Percentiles rank a stretch among this genome's conserved stretches.
These are phyloP conservation scores for Clanis bilineata DNA, from an alignment of 2,888 invertebrate genomes.

Conservation along the genomic window DNA sequence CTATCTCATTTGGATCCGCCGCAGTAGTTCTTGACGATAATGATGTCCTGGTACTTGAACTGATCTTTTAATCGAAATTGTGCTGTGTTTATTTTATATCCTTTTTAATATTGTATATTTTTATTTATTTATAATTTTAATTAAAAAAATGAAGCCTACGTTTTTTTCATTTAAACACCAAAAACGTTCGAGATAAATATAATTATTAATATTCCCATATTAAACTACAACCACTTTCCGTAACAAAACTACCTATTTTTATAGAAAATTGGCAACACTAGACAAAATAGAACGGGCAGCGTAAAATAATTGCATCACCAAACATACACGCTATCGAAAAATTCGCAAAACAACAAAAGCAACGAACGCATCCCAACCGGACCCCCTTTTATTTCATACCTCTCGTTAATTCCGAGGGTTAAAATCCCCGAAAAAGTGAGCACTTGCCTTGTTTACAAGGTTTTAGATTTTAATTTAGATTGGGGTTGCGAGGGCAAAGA, in stretches of 20 bases:
- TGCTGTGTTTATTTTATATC: background rate
- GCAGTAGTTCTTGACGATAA: background rate
- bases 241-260: background rate
- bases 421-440: slow-evolving; percentile 83
- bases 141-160: background rate
- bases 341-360: slow-evolving; percentile 7
- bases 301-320: slow-evolving; percentile 9
- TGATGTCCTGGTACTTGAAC: background rate
- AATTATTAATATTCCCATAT: background rate
- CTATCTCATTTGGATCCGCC: slow-evolving; percentile 4
- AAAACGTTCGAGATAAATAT: too few relatives aligned
- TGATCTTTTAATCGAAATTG: slow-evolving; percentile 4
- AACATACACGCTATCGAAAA: slow-evolving; percentile 9
- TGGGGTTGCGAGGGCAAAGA: slow-evolving; percentile 61
- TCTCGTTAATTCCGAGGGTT: slow-evolving; percentile 81
- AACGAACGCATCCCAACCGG: slow-evolving; percentile 30
- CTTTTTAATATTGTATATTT: background rate
- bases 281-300: background rate
- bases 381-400: slow-evolving; percentile 66
- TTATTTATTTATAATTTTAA: slow-evolving; percentile 7
- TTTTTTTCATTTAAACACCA: background rate
- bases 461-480: slow-evolving; percentile 84
- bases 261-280: background rate
- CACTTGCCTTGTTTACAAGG: slow-evolving; percentile 84
- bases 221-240: background rate